These are phyloP conservation scores for Cephus sareptanus DNA, from an alignment of 2,888 invertebrate genomes.

Conservation along the genomic window DNA sequence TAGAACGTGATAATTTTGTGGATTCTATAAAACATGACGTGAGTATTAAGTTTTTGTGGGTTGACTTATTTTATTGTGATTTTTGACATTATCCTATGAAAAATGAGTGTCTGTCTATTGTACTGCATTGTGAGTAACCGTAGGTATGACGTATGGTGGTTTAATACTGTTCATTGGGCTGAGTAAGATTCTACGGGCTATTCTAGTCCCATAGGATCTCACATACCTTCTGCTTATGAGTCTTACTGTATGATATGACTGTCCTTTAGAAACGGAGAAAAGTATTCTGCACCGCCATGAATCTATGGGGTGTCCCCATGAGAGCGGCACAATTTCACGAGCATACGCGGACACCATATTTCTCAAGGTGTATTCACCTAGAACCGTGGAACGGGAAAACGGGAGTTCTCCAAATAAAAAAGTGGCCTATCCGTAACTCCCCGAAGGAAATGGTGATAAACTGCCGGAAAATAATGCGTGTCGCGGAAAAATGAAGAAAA, in stretches of 20 bases:
- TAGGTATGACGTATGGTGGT: not conserved
- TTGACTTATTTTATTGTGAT: not conserved
- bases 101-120: not conserved
- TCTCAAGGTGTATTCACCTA: not conserved
- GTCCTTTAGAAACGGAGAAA: not conserved
- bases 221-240: not conserved
- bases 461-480: slow-evolving; percentile 49
- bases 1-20: not conserved
- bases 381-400: not conserved
- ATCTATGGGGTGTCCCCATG: not conserved
- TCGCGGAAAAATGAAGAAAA: slow-evolving; percentile 49
- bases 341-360: not conserved
- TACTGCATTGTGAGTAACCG: not conserved
- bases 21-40: not conserved
- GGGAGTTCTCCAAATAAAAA: slow-evolving; percentile 10
- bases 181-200: not conserved
- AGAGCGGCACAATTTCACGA: not conserved
- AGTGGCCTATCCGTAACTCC: slow-evolving; percentile 15
- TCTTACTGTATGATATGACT: not conserved
- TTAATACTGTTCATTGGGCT: not conserved
- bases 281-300: not conserved
- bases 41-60: not conserved
- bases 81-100: not conserved
- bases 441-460: slow-evolving; percentile 49
- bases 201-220: not conserved